Percentiles rank a stretch among this genome's conserved stretches.
These are phyloP conservation scores for Prenolepis imparis DNA, from an alignment of 2,888 invertebrate genomes.

Conservation along the genomic window DNA sequence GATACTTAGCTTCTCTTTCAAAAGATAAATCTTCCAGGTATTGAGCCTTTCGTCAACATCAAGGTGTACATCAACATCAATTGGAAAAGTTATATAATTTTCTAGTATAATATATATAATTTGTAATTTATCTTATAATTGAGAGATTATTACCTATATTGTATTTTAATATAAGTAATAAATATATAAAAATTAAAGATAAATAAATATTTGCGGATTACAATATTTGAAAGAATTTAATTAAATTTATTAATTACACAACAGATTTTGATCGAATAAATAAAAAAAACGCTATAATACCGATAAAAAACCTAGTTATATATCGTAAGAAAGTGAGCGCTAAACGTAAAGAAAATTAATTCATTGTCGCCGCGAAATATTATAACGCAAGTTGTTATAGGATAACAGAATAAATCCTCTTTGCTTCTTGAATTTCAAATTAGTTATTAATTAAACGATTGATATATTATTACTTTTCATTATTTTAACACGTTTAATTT, in stretches of 20 bases:
- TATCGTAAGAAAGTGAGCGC: background rate
- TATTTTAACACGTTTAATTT: background rate
- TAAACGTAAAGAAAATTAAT: background rate
- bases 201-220: background rate
- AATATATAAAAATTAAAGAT: background rate
- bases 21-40: background rate
- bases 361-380: background rate
- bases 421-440: background rate
- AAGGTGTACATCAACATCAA: background rate
- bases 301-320: background rate
- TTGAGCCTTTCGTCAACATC: background rate
- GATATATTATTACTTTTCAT: background rate
- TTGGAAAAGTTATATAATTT: background rate
- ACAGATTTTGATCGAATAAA: background rate
- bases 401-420: background rate
- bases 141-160: background rate
- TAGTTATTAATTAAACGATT: conserved; percentile 1
- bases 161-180: background rate
- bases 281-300: no score
- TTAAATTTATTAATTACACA: background rate
- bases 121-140: background rate
- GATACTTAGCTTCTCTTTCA: background rate
- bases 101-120: background rate
- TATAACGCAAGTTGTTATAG: background rate
- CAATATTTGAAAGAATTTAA: background rate